A percentile compares a stretch with the other conserved stretches of the same genome.
phyloP scores from a whole-genome alignment of 2,888 invertebrate species.

The Phlogophora meticulosa region DNA sequence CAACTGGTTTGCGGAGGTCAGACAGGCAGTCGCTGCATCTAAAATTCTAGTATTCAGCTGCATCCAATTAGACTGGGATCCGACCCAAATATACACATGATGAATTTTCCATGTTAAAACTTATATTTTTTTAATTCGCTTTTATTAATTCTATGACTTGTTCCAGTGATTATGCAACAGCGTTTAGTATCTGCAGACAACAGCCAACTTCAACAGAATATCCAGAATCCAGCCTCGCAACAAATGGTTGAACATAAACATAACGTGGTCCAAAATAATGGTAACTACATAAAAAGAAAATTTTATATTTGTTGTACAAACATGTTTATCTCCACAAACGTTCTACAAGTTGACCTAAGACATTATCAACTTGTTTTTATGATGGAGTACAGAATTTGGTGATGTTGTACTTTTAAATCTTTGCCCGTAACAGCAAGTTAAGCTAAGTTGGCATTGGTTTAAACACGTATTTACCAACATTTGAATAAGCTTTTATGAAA shows the following conservation, averaged over 20 bases:
- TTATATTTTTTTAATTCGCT: no score
- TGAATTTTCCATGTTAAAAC: not conserved
- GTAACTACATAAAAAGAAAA: slow-evolving; percentile 66
- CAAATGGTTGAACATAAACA: slow-evolving; percentile 84
- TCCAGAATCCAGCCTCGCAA: slow-evolving; percentile 73
- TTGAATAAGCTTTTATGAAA: slow-evolving; percentile 3
- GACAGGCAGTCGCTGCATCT: no score
- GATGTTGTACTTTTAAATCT: slow-evolving; percentile 38
- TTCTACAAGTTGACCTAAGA: slow-evolving; percentile 87
- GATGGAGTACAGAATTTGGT: slow-evolving; percentile 82
- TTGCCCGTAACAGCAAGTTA: slow-evolving; percentile 32
- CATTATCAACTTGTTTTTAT: slow-evolving; percentile 84
- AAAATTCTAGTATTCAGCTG: no score
- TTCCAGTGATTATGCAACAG: slow-evolving; percentile 86
- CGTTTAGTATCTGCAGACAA: slow-evolving; percentile 80
- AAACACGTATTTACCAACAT: slow-evolving; percentile 61
- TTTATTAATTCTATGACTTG: slow-evolving; percentile 18
- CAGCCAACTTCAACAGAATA: slow-evolving; percentile 79
- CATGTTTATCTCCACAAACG: slow-evolving; percentile 80
- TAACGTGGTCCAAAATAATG: slow-evolving; percentile 74
- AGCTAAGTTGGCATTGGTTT: slow-evolving; percentile 57
- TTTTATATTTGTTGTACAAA: not conserved
- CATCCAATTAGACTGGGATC: no score
- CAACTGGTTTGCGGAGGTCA: no score
- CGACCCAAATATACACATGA: no score